These are phyloP conservation scores for Apodemia mormo DNA, from an alignment of 2,888 invertebrate species.

Conservation along the genomic window DNA sequence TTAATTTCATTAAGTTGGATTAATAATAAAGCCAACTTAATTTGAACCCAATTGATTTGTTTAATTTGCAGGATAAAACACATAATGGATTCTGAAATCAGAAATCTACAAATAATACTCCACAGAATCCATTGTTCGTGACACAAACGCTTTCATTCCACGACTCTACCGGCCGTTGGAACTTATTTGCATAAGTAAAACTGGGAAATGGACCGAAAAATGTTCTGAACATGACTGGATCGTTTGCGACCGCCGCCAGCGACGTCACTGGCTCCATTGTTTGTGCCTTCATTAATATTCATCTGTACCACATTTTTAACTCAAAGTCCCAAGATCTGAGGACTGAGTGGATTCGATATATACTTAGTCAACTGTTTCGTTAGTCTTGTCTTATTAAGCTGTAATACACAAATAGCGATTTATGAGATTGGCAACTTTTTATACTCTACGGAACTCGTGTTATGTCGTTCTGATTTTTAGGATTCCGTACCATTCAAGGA, in stretches of 20 bases:
- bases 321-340: slow-evolving; percentile 5
- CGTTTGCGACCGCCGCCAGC: slow-evolving; percentile 17
- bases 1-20: too few species aligned
- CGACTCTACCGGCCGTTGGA: slow-evolving; percentile 63
- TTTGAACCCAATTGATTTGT: too few species aligned
- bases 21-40: too few species aligned
- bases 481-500: too few species aligned
- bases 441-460: too few species aligned
- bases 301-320: slow-evolving; percentile 20
- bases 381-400: background rate
- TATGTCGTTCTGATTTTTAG: too few species aligned
- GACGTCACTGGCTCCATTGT: slow-evolving; percentile 28
- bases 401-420: background rate
- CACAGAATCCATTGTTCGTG: background rate
- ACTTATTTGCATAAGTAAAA: slow-evolving; percentile 76
- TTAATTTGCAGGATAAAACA: too few species aligned
- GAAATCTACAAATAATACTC: background rate
- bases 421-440: background rate
- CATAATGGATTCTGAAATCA: background rate
- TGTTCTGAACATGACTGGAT: slow-evolving; percentile 40
- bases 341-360: background rate
- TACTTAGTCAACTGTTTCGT: background rate
- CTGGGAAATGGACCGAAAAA: slow-evolving; percentile 68
- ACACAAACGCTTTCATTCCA: slow-evolving; percentile 68
- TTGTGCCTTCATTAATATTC: slow-evolving; percentile 30